phyloP scores from a whole-genome alignment of 2,113 vertebrate species.

The Prunella fulvescens region DNA sequence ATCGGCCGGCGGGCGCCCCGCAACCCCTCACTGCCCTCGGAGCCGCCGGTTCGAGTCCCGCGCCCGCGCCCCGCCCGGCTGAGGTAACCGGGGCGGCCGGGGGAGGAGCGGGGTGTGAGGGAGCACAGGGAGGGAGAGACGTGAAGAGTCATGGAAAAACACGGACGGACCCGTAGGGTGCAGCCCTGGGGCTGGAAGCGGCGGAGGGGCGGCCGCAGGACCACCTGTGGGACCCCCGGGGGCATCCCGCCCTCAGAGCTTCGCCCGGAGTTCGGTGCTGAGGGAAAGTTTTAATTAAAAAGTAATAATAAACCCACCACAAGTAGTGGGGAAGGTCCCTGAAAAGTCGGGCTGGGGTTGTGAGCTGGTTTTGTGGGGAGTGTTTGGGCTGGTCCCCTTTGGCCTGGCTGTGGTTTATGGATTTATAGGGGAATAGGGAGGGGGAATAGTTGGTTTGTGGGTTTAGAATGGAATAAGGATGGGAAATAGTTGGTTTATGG shows the following conservation, averaged over 20 bases:
- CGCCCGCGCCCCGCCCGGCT: neutral
- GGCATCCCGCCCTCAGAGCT: neutral
- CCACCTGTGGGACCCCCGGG: neutral
- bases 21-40: accelerated
- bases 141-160: neutral
- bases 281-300: neutral
- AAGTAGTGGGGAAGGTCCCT: neutral
- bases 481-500: neutral
- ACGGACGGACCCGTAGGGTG: neutral
- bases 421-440: neutral
- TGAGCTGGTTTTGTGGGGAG: neutral
- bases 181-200: neutral
- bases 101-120: neutral
- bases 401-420: neutral
- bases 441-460: neutral
- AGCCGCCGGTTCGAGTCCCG: neutral
- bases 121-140: neutral
- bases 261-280: neutral
- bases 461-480: neutral
- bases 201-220: neutral
- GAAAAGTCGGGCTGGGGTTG: too few relatives aligned
- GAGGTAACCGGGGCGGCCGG: neutral
- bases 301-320: accelerated
- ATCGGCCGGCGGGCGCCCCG: neutral
- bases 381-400: neutral